A percentile compares a stretch with the other conserved stretches of the same genome.
These are phyloP conservation scores for Arctia plantaginis DNA, from an alignment of 2,888 invertebrate genomes.

Conservation along the genomic window DNA sequence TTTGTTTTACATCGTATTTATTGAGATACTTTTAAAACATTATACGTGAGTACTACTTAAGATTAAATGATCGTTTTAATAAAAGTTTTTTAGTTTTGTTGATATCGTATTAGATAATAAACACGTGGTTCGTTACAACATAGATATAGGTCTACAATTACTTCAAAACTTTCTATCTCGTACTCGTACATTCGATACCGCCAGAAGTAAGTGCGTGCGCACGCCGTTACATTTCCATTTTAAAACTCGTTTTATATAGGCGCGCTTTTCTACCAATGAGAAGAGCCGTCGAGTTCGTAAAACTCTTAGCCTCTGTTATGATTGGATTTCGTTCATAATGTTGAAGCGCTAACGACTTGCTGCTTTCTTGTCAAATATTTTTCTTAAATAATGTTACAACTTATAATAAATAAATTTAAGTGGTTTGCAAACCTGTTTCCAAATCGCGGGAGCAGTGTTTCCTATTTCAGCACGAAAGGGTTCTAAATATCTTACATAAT, in stretches of 20 bases:
- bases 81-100: neutral
- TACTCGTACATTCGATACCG: slow-evolving; percentile 47
- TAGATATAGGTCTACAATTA: slow-evolving; percentile 6
- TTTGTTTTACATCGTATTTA: slow-evolving; percentile 39
- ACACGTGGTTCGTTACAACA: slow-evolving; percentile 13
- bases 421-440: neutral
- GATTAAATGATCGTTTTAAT: neutral
- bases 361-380: slow-evolving; percentile 39
- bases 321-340: slow-evolving; percentile 58
- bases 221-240: slow-evolving; percentile 63
- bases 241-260: slow-evolving; percentile 70
- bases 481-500: neutral
- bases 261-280: slow-evolving; percentile 72
- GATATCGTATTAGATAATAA: neutral
- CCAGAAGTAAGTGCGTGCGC: slow-evolving; percentile 50
- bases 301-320: slow-evolving; percentile 75
- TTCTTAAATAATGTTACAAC: neutral
- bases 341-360: slow-evolving; percentile 52
- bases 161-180: slow-evolving; percentile 51
- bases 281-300: slow-evolving; percentile 72
- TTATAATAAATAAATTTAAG: neutral
- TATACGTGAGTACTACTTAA: neutral
- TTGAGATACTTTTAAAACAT: neutral
- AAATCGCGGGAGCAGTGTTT: neutral
- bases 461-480: neutral